Evolutionary conservation across 2,113 vertebrate species (phyloP).

Genomic region (Pseudolaguvia tuberculata): DNA sequence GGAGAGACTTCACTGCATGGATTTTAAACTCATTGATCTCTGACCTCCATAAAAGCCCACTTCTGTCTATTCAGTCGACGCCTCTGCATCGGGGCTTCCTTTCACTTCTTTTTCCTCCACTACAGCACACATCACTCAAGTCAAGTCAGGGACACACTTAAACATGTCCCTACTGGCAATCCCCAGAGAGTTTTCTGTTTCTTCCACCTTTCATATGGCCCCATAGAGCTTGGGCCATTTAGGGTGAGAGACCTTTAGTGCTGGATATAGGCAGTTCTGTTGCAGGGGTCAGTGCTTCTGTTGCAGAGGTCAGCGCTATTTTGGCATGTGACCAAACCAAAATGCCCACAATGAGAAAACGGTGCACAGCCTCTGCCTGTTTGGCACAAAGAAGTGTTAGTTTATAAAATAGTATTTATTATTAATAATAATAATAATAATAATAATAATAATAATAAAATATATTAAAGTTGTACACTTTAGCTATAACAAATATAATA

Average conservation of each 20-base stretch:
- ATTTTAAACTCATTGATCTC: constrained; percentile 61
- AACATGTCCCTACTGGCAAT: constrained; percentile 24
- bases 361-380: not conserved
- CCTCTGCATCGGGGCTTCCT: constrained; percentile 16
- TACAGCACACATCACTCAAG: constrained; percentile 7
- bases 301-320: constrained; percentile 35
- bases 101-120: constrained; percentile 6
- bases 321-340: constrained; percentile 33
- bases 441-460: too few species aligned
- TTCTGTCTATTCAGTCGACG: constrained; percentile 54
- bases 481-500: too few species aligned
- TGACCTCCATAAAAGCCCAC: constrained; percentile 61
- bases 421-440: too few species aligned
- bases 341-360: not conserved
- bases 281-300: constrained; percentile 33
- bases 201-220: constrained; percentile 5
- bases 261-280: constrained; percentile 8
- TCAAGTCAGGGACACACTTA: constrained; percentile 3
- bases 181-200: constrained; percentile 17
- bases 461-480: too few species aligned
- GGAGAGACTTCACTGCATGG: constrained; percentile 47
- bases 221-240: constrained; percentile 35
- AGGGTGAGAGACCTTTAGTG: constrained; percentile 32
- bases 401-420: too few species aligned
- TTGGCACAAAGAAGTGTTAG: not conserved